Evolutionary conservation across 2,888 invertebrate species (phyloP).

Genomic region (Amblyjoppa proteus): DNA sequence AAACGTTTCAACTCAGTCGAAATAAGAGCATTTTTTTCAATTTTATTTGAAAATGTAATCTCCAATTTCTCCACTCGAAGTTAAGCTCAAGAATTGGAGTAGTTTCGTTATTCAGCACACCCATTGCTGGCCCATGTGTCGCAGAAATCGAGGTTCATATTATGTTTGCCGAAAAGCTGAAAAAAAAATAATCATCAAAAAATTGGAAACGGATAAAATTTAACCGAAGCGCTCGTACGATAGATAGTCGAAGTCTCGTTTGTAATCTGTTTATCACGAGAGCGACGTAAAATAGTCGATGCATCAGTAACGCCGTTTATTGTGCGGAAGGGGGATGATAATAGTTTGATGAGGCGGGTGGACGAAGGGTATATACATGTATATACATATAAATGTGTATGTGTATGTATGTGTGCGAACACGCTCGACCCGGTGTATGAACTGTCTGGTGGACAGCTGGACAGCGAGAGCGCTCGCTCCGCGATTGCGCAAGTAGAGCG

Average conservation of each 20-base stretch:
- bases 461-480: slow-evolving; percentile 71
- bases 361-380: not conserved
- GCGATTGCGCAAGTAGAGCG: slow-evolving; percentile 76
- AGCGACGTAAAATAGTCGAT: slow-evolving; percentile 3
- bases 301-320: slow-evolving; percentile 21
- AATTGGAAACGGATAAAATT: not conserved
- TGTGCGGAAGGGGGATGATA: slow-evolving; percentile 21
- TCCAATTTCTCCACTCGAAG: not conserved
- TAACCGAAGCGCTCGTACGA: not conserved
- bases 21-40: too few species aligned
- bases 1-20: too few species aligned
- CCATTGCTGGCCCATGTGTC: not conserved
- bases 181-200: not conserved
- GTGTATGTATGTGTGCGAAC: not conserved
- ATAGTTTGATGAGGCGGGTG: slow-evolving; percentile 25
- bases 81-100: not conserved
- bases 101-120: not conserved
- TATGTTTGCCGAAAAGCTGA: not conserved
- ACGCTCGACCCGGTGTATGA: slow-evolving; percentile 33
- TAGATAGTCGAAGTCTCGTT: slow-evolving; percentile 11
- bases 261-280: slow-evolving; percentile 17
- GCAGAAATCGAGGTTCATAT: not conserved
- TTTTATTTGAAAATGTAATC: too few species aligned
- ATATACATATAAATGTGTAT: not conserved
- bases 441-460: slow-evolving; percentile 77